Base-by-base conservation (phyloP, 2,888 invertebrate genomes). In the Heliconius sara region DNA sequence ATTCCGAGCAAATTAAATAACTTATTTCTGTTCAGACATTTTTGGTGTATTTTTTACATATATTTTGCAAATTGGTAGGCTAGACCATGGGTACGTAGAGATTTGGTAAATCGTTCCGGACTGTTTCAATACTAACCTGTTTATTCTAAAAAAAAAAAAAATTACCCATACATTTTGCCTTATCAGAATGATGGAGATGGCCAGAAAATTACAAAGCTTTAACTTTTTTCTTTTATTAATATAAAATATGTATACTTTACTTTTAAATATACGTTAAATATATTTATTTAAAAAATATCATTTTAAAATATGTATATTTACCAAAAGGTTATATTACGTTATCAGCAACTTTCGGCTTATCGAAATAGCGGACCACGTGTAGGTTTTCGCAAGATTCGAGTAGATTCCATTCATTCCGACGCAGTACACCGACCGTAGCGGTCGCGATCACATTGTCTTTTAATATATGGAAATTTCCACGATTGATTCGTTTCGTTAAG, bases 1-100 rank as follows among this genome's bases (percentile, higher is more conserved):
- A 86, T 86, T 85, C 82, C 83, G 83, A 83, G 65, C 52, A 27
- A 68, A 70, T 27, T 76, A 34, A 34, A 57, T 30, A 19, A 4
- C 27, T 47, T n/a, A 73, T n/a, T 60, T 60, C 73, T 34, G 22
- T 25, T 25, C 47, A 19, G 47, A 19, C 19, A 52, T 52, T 6
- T 52, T 52, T 52, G 19, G 47, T 52, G 7, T 52, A 6, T 19
- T 52, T 22, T 52, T 52, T 19, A 19, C 6, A 2, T 52, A 52
- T 22, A 52, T 22, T 52, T 22, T 19, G 7, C 52, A 52, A 52
- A 52, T 52, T 19, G 52, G 7, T 52, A 52, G 19, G 19, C 6
- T 52, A 52, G 7, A 7, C 7, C 19, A 52, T 52, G 7, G 52
- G 6, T 19, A 52, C 19, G 52, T 52, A 52, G 19, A 52, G 52